Percentiles rank a stretch among this genome's conserved stretches.
phyloP scores from a whole-genome alignment of 1,140 invertebrate species.

The Bombus consobrinus region DNA sequence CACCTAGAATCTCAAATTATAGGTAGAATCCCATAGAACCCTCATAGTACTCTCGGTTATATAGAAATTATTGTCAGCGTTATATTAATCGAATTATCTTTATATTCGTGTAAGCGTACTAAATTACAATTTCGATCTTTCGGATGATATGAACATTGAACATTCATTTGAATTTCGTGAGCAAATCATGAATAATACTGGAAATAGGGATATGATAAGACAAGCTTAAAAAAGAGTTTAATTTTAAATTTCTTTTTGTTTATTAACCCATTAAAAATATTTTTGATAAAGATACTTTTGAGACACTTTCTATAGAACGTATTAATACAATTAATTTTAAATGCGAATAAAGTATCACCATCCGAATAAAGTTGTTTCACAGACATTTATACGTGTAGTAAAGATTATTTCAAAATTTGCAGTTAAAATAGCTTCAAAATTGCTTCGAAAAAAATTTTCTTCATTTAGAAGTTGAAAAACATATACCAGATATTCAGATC shows the following conservation, averaged over 20 bases:
- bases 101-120: not conserved
- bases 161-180: not conserved
- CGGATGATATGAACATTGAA: not conserved
- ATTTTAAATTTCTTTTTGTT: not conserved
- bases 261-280: no score
- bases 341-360: not conserved
- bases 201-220: not conserved
- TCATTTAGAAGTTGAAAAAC: no score
- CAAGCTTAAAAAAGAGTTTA: not conserved
- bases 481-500: no score
- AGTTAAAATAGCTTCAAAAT: no score
- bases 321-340: not conserved
- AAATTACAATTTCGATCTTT: conserved; percentile 1
- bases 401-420: no score
- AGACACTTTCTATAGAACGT: no score
- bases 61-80: conserved; percentile 27
- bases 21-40: not conserved
- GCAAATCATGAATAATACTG: not conserved
- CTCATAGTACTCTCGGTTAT: conserved; percentile 1
- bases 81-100: conserved; percentile 20
- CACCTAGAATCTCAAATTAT: conserved; percentile 20
- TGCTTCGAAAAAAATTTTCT: no score
- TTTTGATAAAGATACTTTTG: no score
- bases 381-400: no score
- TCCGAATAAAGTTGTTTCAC: no score